Percentiles rank a stretch among this genome's conserved stretches.
phyloP scores from a whole-genome alignment of 92 coral and sea anemone species.

The Scolanthus callimorphus region DNA sequence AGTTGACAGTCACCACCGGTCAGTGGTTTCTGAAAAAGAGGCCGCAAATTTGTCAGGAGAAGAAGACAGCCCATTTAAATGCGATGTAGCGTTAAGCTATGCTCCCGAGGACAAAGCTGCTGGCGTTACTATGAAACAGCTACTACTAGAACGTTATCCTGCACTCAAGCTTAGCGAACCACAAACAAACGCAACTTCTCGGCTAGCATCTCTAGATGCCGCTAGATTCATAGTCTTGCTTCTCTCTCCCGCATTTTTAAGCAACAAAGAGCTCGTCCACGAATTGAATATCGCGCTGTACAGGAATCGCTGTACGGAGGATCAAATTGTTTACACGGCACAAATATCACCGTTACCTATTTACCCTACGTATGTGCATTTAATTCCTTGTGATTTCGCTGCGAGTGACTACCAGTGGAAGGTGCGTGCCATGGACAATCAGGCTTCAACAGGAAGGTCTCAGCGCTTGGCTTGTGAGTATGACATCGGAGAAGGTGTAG shows the following conservation, averaged over 20 bases:
- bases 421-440: constrained; percentile 1
- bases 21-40: not conserved
- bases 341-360: constrained; percentile 57
- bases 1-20: constrained; percentile 15
- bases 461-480: constrained; percentile 20
- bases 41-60: constrained; percentile 1
- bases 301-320: constrained; percentile 64
- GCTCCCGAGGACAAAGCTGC: constrained; percentile 48
- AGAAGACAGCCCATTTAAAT: not conserved
- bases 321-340: constrained; percentile 63
- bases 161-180: constrained; percentile 50
- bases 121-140: constrained; percentile 52
- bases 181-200: constrained; percentile 44
- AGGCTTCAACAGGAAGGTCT: constrained; percentile 7
- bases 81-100: constrained; percentile 61
- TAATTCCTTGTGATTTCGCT: constrained; percentile 71
- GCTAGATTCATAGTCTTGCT: constrained; percentile 73
- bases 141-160: constrained; percentile 48
- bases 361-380: constrained; percentile 68
- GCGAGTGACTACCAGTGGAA: constrained; percentile 50
- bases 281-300: constrained; percentile 87
- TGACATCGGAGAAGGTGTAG: constrained; percentile 22
- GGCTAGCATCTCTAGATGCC: constrained; percentile 61
- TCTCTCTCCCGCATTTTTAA: constrained; percentile 62
- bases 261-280: constrained; percentile 69